These are phyloP conservation scores for Achatina immaculata DNA, from an alignment of 1,140 invertebrate genomes.

Conservation along the genomic window DNA sequence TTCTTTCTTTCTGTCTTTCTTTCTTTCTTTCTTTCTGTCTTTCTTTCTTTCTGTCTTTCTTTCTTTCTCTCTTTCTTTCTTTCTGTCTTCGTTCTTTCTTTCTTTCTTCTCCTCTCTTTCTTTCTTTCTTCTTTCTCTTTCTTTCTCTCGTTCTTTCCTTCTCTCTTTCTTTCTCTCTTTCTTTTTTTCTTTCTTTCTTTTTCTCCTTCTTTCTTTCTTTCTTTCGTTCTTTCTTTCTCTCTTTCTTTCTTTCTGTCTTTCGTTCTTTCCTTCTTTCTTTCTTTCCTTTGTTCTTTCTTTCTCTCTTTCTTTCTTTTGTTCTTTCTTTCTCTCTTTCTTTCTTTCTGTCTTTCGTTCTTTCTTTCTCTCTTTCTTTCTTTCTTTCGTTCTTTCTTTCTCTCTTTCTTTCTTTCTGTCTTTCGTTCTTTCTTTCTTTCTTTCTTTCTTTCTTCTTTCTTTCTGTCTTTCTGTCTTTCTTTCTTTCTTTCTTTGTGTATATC, in stretches of 20 bases:
- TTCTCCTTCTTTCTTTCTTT: constrained; percentile 3
- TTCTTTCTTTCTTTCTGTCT: no score
- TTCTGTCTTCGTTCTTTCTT: not conserved
- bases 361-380: constrained; percentile 11
- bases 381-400: not conserved
- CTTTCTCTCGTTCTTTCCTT: not conserved
- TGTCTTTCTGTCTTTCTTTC: constrained; percentile 10
- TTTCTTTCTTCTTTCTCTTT: not conserved
- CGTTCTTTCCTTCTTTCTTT: not conserved
- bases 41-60: no score
- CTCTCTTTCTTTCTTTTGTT: not conserved
- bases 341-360: not conserved
- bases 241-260: not conserved
- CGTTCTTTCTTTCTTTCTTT: not conserved
- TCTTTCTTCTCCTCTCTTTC: not conserved
- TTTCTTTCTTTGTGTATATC: constrained; percentile 17
- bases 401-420: not conserved
- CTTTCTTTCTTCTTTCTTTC: constrained; percentile 8
- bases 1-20: no score
- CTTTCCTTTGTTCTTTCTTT: not conserved
- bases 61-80: not conserved
- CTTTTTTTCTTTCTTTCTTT: not conserved
- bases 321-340: not conserved
- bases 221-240: not conserved
- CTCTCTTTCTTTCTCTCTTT: constrained; percentile 14